Percentiles rank a stretch among this genome's conserved stretches.
phyloP scores from a whole-genome alignment of 2,113 vertebrate genomes.

The Prunella fulvescens region DNA sequence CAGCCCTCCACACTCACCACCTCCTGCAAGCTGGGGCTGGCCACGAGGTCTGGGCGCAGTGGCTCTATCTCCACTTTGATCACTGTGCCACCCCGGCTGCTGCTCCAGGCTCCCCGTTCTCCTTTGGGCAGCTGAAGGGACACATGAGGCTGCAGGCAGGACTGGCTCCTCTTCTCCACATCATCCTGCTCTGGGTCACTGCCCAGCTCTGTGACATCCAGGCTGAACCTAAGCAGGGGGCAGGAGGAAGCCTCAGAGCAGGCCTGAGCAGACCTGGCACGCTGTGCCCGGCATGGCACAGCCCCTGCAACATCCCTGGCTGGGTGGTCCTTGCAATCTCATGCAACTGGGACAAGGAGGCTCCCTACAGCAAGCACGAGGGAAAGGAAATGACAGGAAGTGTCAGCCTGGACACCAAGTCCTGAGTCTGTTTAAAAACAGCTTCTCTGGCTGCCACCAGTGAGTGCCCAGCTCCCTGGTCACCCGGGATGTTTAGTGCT shows the following conservation, averaged over 20 bases:
- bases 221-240: conserved; percentile 77
- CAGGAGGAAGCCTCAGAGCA: neutral
- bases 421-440: neutral
- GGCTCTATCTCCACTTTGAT: conserved; percentile 45
- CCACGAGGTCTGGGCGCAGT: accelerated
- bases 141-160: neutral
- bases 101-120: conserved; percentile 29
- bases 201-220: conserved; percentile 72
- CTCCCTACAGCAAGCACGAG: neutral
- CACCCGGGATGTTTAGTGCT: neutral
- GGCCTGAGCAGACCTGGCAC: neutral
- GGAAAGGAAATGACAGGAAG: neutral
- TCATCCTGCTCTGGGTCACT: conserved; percentile 79
- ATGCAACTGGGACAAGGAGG: neutral
- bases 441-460: neutral
- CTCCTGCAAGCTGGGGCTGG: neutral
- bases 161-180: conserved; percentile 23
- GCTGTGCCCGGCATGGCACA: neutral
- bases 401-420: neutral
- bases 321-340: neutral
- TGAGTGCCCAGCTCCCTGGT: neutral
- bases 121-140: conserved; percentile 48
- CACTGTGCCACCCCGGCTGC: neutral
- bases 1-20: neutral
- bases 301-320: neutral